phyloP scores from a whole-genome alignment of 2,797 vertebrate genomes.

The Adelosebastes latens region DNA sequence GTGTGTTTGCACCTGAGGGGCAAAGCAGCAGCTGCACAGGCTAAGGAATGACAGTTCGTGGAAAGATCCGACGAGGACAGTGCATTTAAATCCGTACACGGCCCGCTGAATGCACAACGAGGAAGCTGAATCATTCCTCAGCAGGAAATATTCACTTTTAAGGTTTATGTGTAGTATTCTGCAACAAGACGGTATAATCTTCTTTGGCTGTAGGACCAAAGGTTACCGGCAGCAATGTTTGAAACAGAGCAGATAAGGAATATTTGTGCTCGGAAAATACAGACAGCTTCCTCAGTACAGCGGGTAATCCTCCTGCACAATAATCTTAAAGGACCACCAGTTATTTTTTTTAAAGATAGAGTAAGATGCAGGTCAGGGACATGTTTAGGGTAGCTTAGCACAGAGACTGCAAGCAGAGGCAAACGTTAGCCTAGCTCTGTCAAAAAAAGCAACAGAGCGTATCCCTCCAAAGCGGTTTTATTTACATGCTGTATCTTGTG shows the following conservation, averaged over 20 bases:
- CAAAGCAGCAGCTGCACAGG: slow-evolving; percentile 42
- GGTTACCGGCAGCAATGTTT: background rate
- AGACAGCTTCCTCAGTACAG: background rate
- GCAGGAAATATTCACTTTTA: background rate
- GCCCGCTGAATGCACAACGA: slow-evolving; percentile 11
- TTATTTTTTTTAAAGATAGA: background rate
- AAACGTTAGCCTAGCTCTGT: background rate
- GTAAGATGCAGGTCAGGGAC: background rate
- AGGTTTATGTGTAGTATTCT: background rate
- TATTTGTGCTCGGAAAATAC: background rate
- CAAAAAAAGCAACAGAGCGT: background rate
- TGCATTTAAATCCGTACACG: background rate
- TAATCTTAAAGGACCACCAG: background rate
- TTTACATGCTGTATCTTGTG: background rate
- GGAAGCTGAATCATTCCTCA: background rate
- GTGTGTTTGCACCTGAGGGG: slow-evolving; percentile 32
- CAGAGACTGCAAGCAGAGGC: background rate
- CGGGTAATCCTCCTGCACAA: background rate
- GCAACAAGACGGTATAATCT: background rate
- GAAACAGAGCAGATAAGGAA: slow-evolving; percentile 2
- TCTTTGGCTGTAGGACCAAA: background rate
- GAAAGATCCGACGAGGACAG: background rate
- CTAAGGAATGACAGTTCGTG: slow-evolving; percentile 7
- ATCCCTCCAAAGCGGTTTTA: background rate
- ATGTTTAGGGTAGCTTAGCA: background rate